Conservation (phyloP, 2,113 vertebrate genomes). For the Alaudala cheleensis region DNA sequence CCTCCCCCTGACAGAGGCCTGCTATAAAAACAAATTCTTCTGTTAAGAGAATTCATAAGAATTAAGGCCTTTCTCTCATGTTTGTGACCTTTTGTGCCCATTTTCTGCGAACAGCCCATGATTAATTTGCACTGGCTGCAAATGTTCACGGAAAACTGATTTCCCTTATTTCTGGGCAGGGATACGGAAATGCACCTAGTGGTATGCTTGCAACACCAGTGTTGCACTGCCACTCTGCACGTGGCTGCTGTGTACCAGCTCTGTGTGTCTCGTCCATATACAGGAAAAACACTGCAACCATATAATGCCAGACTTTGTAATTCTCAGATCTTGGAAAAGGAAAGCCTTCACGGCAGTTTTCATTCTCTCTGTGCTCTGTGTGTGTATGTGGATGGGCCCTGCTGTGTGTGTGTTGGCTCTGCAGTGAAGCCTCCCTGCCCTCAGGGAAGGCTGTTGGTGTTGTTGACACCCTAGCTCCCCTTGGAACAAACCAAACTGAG, state of each 20-base stretch:
- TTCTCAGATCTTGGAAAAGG: too few species aligned
- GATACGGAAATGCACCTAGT: fast-evolving
- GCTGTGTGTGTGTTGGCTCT: not conserved
- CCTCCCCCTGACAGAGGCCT: not conserved
- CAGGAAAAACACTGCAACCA: fast-evolving
- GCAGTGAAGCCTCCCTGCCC: not conserved
- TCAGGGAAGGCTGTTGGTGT: not conserved
- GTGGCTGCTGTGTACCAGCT: not conserved
- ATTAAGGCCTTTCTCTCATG: not conserved
- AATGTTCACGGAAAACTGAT: not conserved
- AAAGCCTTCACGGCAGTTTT: not conserved
- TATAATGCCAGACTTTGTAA: not conserved
- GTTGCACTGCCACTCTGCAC: fast-evolving
- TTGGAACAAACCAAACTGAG: not conserved
- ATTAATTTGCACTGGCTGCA: not conserved
- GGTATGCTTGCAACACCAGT: fast-evolving
- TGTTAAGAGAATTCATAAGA: not conserved
- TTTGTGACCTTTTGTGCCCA: not conserved
- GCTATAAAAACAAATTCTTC: not conserved
- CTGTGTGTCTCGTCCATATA: fast-evolving
- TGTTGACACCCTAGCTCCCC: not conserved
- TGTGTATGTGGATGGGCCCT: fast-evolving
- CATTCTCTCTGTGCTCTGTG: not conserved
- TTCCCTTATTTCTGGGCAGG: fast-evolving
- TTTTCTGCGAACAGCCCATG: not conserved